Evolutionary conservation across 2,888 invertebrate species (phyloP).

Genomic region (Cantharis flavilabris): DNA sequence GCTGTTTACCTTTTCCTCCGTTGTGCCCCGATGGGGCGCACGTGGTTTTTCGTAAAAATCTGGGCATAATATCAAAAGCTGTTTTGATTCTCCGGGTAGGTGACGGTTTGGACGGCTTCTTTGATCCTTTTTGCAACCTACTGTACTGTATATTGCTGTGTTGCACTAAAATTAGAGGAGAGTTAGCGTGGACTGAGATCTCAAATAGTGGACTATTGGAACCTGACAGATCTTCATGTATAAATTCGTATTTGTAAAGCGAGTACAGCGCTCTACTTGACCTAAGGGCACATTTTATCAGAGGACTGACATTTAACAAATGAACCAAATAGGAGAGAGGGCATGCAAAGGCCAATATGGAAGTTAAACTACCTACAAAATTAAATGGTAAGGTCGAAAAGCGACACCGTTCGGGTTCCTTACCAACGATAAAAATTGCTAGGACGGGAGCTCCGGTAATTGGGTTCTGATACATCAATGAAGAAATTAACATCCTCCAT

Average conservation of each 20-base stretch:
- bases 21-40: not conserved
- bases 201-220: not conserved
- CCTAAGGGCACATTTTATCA: slow-evolving; percentile 50
- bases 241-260: slow-evolving; percentile 62
- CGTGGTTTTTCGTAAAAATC: slow-evolving; percentile 33
- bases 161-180: slow-evolving; percentile 25
- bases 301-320: slow-evolving; percentile 62
- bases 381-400: slow-evolving; percentile 2
- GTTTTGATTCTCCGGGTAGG: slow-evolving; percentile 33
- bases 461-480: slow-evolving; percentile 64
- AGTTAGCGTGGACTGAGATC: too few species aligned
- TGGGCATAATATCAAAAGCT: slow-evolving; percentile 39
- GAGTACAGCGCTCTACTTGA: slow-evolving; percentile 54
- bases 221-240: slow-evolving; percentile 30
- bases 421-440: slow-evolving; percentile 67
- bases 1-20: slow-evolving; percentile 3
- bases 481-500: slow-evolving; percentile 66
- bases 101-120: slow-evolving; percentile 11
- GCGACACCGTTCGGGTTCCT: not conserved
- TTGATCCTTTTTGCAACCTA: slow-evolving; percentile 39
- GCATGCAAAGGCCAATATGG: slow-evolving; percentile 67
- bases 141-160: slow-evolving; percentile 47
- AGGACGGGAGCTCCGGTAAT: slow-evolving; percentile 66
- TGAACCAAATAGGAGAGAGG: slow-evolving; percentile 66
- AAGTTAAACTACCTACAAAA: slow-evolving; percentile 64